These are phyloP conservation scores for Eptesicus fuscus DNA, from an alignment of 2,113 vertebrate species.

Conservation along the genomic window DNA sequence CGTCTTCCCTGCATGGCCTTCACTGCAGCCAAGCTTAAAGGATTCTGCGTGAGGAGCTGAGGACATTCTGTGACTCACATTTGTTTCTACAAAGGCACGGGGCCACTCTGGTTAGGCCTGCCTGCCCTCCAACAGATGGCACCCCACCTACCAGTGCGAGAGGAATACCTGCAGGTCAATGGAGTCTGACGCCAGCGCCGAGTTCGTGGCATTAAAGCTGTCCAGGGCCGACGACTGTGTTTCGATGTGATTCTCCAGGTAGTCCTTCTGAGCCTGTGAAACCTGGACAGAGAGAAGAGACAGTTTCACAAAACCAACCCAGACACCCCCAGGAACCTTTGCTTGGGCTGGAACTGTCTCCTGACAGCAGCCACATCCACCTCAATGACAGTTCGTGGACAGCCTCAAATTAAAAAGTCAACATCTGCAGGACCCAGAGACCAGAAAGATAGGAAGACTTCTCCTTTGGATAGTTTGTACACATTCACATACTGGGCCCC, in stretches of 20 bases:
- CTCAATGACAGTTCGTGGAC: neutral
- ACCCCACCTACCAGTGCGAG: rapidly evolving
- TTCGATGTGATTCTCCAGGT: constrained; percentile 90
- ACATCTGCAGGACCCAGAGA: neutral
- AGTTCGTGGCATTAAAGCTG: constrained; percentile 93
- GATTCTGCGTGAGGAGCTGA: neutral
- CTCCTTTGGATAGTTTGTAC: neutral
- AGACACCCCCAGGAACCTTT: neutral
- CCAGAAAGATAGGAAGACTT: neutral
- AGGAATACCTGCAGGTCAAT: constrained; percentile 90
- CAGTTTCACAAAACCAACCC: neutral
- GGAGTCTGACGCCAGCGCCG: constrained; percentile 89
- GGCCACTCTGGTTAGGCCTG: neutral
- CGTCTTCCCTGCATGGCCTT: neutral
- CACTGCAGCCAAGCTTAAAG: neutral
- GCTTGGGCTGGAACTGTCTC: neutral
- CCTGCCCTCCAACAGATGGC: neutral
- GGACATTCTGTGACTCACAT: neutral
- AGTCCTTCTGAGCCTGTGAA: constrained; percentile 86
- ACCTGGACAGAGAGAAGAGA: constrained; percentile 78
- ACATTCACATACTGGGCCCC: too few relatives aligned
- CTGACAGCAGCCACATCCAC: neutral
- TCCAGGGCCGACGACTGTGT: constrained; percentile 90
- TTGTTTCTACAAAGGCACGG: neutral
- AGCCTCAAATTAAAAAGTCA: neutral